Conservation (phyloP, 1,140 invertebrate genomes). For the Tigriopus japonicus region DNA sequence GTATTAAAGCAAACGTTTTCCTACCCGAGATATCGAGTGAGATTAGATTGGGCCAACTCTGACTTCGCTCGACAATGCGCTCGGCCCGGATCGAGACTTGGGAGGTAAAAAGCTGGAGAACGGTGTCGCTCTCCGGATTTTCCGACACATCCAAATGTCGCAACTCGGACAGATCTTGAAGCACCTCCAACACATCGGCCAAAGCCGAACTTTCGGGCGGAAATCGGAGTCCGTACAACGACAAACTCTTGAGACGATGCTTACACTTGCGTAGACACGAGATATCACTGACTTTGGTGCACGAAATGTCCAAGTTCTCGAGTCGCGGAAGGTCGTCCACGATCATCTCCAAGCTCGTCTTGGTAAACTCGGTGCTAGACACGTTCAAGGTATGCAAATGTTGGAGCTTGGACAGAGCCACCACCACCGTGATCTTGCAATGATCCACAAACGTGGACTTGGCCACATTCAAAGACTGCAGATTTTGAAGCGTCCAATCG, state of each 20-base stretch:
- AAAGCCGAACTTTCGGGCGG: not conserved
- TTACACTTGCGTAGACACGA: constrained; percentile 39
- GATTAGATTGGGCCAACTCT: not conserved
- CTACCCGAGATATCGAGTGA: not conserved
- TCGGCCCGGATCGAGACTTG: not conserved
- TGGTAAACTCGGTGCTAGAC: constrained; percentile 48
- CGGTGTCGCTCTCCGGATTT: not conserved
- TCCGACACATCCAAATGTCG: constrained; percentile 36
- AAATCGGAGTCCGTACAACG: constrained; percentile 32
- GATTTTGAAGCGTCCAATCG: not conserved
- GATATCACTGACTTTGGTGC: constrained; percentile 45
- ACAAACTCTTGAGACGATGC: constrained; percentile 37
- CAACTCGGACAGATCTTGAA: constrained; percentile 37
- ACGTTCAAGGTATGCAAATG: constrained; percentile 34
- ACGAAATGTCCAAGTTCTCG: constrained; percentile 47
- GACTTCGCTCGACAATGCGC: not conserved
- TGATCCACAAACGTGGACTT: not conserved
- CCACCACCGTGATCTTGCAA: not conserved
- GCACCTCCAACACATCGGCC: constrained; percentile 29
- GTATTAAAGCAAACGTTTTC: too few species aligned
- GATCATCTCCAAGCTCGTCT: constrained; percentile 42
- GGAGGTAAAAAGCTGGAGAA: not conserved
- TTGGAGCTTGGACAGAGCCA: not conserved
- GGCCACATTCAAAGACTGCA: not conserved
- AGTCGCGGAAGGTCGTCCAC: constrained; percentile 45